Percentiles rank a stretch among this genome's conserved stretches.
Evolutionary conservation across 2,797 vertebrate genomes (phyloP).

Genomic region (Enteromius viviparus): DNA sequence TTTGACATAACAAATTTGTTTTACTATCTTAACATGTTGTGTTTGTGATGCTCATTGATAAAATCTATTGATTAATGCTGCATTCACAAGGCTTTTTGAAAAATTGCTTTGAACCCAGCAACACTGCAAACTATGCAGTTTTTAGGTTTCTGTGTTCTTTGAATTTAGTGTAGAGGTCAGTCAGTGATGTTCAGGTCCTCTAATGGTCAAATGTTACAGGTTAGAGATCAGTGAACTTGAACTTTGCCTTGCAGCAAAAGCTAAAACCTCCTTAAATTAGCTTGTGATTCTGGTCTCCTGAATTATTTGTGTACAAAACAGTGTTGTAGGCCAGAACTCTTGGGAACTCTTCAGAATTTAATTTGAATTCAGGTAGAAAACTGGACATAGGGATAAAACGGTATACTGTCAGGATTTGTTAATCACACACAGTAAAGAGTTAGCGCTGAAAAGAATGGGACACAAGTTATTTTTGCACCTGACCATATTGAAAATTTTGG

Average conservation of each 20-base stretch:
- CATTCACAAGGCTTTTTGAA: background rate
- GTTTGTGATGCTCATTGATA: constrained; percentile 2
- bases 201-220: constrained; percentile 1
- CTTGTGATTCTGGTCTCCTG: background rate
- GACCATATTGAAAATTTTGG: too few relatives aligned
- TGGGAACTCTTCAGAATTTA: background rate
- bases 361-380: background rate
- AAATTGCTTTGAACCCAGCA: background rate
- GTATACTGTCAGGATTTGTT: too few relatives aligned
- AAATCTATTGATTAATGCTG: background rate
- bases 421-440: too few relatives aligned
- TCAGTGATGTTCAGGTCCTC: background rate
- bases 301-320: background rate
- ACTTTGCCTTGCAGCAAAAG: background rate
- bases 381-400: too few relatives aligned
- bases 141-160: background rate
- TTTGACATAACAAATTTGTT: background rate
- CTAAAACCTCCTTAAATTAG: background rate
- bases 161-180: background rate
- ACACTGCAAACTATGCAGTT: background rate
- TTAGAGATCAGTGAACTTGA: background rate
- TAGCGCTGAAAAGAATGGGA: too few relatives aligned
- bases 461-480: too few relatives aligned
- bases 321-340: background rate
- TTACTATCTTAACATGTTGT: background rate